Conservation (phyloP, 2,797 vertebrate genomes). For the Crocidura indochinensis region DNA sequence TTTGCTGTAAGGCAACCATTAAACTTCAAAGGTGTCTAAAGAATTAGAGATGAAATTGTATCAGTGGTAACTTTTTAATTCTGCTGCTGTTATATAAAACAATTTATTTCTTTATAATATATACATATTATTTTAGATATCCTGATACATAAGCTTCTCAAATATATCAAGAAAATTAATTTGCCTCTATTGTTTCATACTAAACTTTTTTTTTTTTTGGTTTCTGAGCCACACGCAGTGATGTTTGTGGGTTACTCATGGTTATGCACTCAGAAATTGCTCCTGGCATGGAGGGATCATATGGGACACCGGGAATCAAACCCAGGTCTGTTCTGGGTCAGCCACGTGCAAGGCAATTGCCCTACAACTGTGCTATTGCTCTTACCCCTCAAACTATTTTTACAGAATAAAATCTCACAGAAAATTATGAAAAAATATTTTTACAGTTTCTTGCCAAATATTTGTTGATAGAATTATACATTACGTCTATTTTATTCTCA, state of each 20-base stretch:
- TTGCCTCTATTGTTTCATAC: not conserved
- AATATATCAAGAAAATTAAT: not conserved
- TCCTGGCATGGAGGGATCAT: too few species aligned
- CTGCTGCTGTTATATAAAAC: not conserved
- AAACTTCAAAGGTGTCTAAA: conserved; percentile 6
- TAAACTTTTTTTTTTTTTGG: not conserved
- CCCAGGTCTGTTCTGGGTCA: too few species aligned
- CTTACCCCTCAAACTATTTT: not conserved
- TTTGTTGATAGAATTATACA: conserved; percentile 28
- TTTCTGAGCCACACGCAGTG: too few species aligned
- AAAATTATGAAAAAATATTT: conserved; percentile 9
- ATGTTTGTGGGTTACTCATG: too few species aligned
- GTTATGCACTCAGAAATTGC: too few species aligned
- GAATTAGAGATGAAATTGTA: not conserved
- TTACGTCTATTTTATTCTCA: conserved; percentile 26
- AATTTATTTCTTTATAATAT: conserved; percentile 43
- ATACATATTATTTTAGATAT: conserved; percentile 24
- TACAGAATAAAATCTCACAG: not conserved
- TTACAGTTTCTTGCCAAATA: not conserved
- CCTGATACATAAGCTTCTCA: not conserved
- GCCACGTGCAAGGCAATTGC: too few species aligned
- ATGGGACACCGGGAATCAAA: too few species aligned
- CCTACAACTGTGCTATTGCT: too few species aligned
- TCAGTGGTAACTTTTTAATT: conserved; percentile 31
- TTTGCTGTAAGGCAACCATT: conserved; percentile 22